Conservation (phyloP, 2,888 invertebrate genomes). For the Zaprionus lineosus region DNA sequence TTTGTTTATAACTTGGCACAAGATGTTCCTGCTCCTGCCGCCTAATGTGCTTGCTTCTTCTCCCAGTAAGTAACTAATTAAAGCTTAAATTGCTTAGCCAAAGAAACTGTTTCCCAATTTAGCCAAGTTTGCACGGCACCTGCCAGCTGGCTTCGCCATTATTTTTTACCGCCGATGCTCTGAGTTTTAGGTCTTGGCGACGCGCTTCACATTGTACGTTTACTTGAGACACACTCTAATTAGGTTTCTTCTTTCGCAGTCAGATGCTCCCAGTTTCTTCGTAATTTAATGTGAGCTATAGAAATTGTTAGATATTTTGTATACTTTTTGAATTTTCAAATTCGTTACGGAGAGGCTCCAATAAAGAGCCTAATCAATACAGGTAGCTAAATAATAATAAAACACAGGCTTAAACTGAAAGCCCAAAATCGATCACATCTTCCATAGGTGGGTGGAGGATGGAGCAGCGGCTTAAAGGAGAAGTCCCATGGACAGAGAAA, state of each 20-base stretch:
- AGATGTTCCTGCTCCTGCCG: background rate
- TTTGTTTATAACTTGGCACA: background rate
- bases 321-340: too few species aligned
- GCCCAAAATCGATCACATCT: too few species aligned
- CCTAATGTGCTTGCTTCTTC: background rate
- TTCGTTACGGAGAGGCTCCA: too few species aligned
- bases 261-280: too few species aligned
- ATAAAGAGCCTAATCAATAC: too few species aligned
- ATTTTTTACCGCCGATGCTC: conserved; percentile 34
- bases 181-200: conserved; percentile 14
- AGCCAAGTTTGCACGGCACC: conserved; percentile 32
- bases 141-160: conserved; percentile 45
- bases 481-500: too few species aligned
- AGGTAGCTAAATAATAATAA: too few species aligned
- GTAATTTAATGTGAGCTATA: too few species aligned
- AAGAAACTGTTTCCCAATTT: conserved; percentile 30
- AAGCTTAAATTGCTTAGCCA: conserved; percentile 64
- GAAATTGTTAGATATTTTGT: too few species aligned
- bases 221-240: conserved; percentile 44
- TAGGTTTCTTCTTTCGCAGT: conserved; percentile 43
- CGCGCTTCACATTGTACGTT: conserved; percentile 35
- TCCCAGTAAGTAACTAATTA: conserved; percentile 54
- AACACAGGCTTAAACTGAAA: too few species aligned
- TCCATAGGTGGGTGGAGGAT: too few species aligned
- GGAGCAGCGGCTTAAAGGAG: too few species aligned